These are phyloP conservation scores for Scleropages formosus DNA, from an alignment of 2,797 vertebrate species.

Conservation along the genomic window DNA sequence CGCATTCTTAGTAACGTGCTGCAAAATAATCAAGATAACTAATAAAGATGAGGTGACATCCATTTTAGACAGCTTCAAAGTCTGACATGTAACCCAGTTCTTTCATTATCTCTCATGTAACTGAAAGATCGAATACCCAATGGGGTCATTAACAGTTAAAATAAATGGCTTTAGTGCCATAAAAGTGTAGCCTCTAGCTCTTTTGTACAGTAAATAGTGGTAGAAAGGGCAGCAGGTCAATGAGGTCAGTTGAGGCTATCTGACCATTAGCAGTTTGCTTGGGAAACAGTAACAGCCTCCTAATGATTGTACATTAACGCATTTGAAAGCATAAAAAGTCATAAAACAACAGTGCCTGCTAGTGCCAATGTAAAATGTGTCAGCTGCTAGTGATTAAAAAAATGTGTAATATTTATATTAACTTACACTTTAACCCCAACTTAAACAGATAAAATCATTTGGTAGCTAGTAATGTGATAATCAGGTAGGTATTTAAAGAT, in stretches of 20 bases:
- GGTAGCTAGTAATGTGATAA: no score
- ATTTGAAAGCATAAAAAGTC: no score
- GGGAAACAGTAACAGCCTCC: not conserved
- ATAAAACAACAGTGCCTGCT: no score
- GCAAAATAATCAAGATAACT: no score
- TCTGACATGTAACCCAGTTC: constrained; percentile 1
- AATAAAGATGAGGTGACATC: no score
- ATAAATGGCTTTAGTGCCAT: not conserved
- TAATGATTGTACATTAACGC: not conserved
- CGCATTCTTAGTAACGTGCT: no score
- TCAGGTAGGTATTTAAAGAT: no score
- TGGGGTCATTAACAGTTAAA: constrained; percentile 6
- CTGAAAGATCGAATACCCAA: not conserved
- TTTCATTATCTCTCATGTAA: constrained; percentile 1
- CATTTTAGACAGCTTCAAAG: not conserved
- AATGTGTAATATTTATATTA: no score
- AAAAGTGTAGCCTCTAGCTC: constrained; percentile 46
- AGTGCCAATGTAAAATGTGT: no score
- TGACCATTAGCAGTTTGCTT: not conserved
- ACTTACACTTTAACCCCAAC: no score
- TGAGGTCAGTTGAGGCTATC: constrained; percentile 67
- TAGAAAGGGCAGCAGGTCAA: constrained; percentile 63
- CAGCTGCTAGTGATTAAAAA: no score
- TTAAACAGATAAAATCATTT: no score
- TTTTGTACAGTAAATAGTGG: constrained; percentile 64